These are phyloP conservation scores for Tachina lurida DNA, from an alignment of 2,888 invertebrate genomes.

Conservation along the genomic window DNA sequence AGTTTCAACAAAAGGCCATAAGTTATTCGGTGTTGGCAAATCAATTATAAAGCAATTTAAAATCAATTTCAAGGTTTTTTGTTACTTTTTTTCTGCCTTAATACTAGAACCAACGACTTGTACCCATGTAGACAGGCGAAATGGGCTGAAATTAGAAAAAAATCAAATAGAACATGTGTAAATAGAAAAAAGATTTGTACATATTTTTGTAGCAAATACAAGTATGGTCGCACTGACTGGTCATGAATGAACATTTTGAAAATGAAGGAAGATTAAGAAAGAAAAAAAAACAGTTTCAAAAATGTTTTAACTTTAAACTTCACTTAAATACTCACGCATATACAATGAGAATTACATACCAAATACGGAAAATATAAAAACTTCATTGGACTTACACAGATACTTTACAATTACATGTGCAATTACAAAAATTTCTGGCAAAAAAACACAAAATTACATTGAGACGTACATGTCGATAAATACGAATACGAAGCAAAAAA, in stretches of 20 bases:
- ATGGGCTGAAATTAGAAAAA: slow-evolving; percentile 16
- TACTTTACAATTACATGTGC: background rate
- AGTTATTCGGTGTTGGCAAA: slow-evolving; percentile 64
- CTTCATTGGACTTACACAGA: slow-evolving; percentile 40
- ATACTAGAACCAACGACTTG: slow-evolving; percentile 26
- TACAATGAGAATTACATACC: background rate
- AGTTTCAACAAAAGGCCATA: slow-evolving; percentile 43
- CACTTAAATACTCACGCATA: slow-evolving; percentile 32
- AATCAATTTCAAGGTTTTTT: slow-evolving; percentile 64
- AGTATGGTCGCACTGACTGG: slow-evolving; percentile 27
- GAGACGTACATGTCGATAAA: slow-evolving; percentile 16
- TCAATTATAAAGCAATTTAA: slow-evolving; percentile 69
- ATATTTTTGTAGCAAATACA: slow-evolving; percentile 20
- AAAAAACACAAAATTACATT: slow-evolving; percentile 19
- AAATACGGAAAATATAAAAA: slow-evolving; percentile 25
- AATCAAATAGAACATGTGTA: slow-evolving; percentile 51
- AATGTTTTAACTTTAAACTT: slow-evolving; percentile 45
- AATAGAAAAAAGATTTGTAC: slow-evolving; percentile 62
- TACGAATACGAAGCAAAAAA: background rate
- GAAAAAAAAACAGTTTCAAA: slow-evolving; percentile 28
- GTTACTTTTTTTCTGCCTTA: slow-evolving; percentile 8
- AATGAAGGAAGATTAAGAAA: background rate
- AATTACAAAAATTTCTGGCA: slow-evolving; percentile 9
- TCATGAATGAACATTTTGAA: slow-evolving; percentile 40
- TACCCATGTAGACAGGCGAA: slow-evolving; percentile 17